phyloP scores from a whole-genome alignment of 2,113 vertebrate genomes.

The Ptyas mucosa region DNA sequence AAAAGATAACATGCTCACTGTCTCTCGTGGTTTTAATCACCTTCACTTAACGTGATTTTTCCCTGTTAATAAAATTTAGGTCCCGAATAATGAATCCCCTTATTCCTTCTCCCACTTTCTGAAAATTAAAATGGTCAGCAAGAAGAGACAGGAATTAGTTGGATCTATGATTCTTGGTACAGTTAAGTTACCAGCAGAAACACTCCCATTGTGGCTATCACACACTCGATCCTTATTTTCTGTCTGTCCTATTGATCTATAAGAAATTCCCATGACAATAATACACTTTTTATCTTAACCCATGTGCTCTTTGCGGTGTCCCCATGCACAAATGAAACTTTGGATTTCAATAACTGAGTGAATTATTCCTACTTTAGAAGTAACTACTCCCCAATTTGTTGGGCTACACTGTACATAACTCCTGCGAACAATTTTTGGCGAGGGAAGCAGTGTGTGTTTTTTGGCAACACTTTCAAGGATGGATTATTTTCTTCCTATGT shows the following conservation, averaged over 20 bases:
- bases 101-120: not conserved
- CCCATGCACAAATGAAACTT: not conserved
- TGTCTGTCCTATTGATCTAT: not conserved
- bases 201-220: not conserved
- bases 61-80: not conserved
- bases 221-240: not conserved
- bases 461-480: not conserved
- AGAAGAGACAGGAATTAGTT: not conserved
- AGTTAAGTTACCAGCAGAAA: not conserved
- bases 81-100: not conserved
- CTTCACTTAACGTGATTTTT: not conserved
- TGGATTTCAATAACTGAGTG: not conserved
- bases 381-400: not conserved
- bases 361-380: not conserved
- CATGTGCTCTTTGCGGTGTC: not conserved
- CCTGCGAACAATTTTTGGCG: not conserved
- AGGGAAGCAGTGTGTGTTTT: not conserved
- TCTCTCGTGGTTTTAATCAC: not conserved
- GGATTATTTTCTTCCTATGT: not conserved
- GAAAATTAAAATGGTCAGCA: not conserved
- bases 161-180: not conserved
- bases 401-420: not conserved
- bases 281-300: not conserved
- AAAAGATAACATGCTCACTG: not conserved
- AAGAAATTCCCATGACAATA: not conserved